Base-by-base conservation (phyloP, 2,888 invertebrate genomes). In the Heteromyza rotundicornis region DNA sequence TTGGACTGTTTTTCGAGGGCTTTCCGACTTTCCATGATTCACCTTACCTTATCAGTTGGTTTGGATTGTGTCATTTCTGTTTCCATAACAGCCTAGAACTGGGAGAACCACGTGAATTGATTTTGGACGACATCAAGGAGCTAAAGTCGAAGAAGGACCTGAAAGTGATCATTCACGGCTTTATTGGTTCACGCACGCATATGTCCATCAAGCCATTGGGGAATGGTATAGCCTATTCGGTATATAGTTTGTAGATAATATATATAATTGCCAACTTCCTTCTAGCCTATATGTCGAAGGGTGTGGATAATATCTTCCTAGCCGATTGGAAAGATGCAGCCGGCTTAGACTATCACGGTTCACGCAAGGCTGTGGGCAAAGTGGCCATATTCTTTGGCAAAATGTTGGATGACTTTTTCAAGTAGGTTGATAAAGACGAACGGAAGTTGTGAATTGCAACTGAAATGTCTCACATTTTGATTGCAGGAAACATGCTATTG, bases 121-220 rank as follows among this genome's bases (percentile, higher is more conserved):
- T 16, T 0, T 40, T 80, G 53, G 65, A 64, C 0, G 64, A 65
- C 1, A 64, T 79, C 17, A 61, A 72, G 0, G 52, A 69, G 2
- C 22, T 77, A 22, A 51, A 57, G 0, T 32, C 49, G 0, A 67
- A 68, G 27, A 64, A 62, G 0, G 69, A 78, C 1, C 65, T 82
- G 2, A 82, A 83, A 66, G 54, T 83, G 5, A 76, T 83, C 24
- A 71, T 83, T 10, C 83, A 83, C 49, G 83, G 83, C 0, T 83
- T 74, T 63, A 52, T 77, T 2, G 82, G 75, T 2, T 75, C 76
- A 16, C 73, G 79, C 20, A 72, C 68, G 16, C 80, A 82, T 61
- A 65, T 58, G 17, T 75, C 82, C 10, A 74, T 80, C 14, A 68
- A 66, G 52, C 80, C 82, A 2, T 57, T 82, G 2, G 56, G 66